Percentiles rank a stretch among this genome's conserved stretches.
Evolutionary conservation across 2,797 vertebrate genomes (phyloP).

Genomic region (Gambelia wislizenii): DNA sequence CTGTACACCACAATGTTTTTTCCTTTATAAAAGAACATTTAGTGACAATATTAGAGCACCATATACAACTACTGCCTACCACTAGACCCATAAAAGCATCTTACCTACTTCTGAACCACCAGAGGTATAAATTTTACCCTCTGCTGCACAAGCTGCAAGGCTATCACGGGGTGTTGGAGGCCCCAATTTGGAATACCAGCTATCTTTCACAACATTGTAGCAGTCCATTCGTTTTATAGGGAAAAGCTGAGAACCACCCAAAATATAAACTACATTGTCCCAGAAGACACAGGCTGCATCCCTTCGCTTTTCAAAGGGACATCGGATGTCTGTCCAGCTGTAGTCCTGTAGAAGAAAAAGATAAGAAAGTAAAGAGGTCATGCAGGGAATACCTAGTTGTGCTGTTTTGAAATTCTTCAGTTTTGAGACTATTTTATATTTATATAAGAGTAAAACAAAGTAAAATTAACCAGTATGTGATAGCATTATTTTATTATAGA

Average conservation of each 20-base stretch:
- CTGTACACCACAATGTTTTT: too few relatives aligned
- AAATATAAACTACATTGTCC: slow-evolving; percentile 99
- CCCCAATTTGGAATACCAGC: slow-evolving; percentile 98
- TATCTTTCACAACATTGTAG: slow-evolving; percentile 98
- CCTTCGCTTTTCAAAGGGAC: slow-evolving; percentile 97
- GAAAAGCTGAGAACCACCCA: slow-evolving; percentile 97
- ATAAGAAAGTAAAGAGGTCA: slow-evolving; percentile 51
- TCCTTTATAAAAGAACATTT: neutral
- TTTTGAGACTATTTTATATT: slow-evolving; percentile 55
- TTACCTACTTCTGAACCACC: slow-evolving; percentile 98
- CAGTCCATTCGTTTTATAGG: slow-evolving; percentile 99
- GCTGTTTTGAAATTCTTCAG: slow-evolving; percentile 72
- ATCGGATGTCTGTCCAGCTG: slow-evolving; percentile 97
- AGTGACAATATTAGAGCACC: neutral
- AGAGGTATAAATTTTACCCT: slow-evolving; percentile 98
- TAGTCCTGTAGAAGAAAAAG: slow-evolving; percentile 87
- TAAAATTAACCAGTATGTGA: too few relatives aligned
- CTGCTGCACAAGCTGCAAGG: slow-evolving; percentile 93
- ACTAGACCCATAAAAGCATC: slow-evolving; percentile 25
- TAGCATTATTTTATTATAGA: too few relatives aligned
- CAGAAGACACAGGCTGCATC: slow-evolving; percentile 96
- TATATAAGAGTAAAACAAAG: too few relatives aligned
- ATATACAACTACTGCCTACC: too few relatives aligned
- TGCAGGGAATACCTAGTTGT: slow-evolving; percentile 68
- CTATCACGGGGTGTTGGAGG: slow-evolving; percentile 97